Evolutionary conservation across 37 sponge, comb jelly and placozoan species (phyloP).

Genomic region (Eunapius fragilis): DNA sequence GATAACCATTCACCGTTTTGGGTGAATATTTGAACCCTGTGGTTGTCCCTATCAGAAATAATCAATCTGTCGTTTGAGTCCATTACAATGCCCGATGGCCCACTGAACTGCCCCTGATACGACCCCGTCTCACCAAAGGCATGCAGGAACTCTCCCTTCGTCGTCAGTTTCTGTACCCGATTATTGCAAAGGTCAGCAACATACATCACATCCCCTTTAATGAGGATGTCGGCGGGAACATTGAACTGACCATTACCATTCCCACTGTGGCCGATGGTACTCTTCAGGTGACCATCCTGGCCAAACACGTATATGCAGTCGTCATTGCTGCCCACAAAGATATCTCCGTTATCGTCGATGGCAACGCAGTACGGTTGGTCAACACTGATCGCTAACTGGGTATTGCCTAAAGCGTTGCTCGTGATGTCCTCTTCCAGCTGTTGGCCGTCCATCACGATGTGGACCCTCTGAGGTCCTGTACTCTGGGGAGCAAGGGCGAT

Average conservation of each 20-base stretch:
- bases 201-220: background rate
- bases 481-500: background rate
- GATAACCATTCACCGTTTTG: background rate
- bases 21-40: background rate
- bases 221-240: background rate
- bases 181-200: background rate
- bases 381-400: background rate
- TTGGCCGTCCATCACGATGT: background rate
- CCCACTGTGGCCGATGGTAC: background rate
- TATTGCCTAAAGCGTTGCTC: background rate
- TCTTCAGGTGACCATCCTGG: background rate
- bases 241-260: background rate
- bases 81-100: background rate
- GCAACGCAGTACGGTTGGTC: background rate
- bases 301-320: background rate
- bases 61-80: background rate
- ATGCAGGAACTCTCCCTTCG: background rate
- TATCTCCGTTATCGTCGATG: background rate
- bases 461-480: background rate
- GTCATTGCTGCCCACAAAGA: background rate
- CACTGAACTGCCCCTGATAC: background rate
- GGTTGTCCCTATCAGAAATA: background rate
- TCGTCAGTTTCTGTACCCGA: background rate
- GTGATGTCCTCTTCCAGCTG: background rate
- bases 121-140: background rate